Evolutionary conservation across 2,888 invertebrate genomes (phyloP).

Genomic region (Standfussiana lucernea): DNA sequence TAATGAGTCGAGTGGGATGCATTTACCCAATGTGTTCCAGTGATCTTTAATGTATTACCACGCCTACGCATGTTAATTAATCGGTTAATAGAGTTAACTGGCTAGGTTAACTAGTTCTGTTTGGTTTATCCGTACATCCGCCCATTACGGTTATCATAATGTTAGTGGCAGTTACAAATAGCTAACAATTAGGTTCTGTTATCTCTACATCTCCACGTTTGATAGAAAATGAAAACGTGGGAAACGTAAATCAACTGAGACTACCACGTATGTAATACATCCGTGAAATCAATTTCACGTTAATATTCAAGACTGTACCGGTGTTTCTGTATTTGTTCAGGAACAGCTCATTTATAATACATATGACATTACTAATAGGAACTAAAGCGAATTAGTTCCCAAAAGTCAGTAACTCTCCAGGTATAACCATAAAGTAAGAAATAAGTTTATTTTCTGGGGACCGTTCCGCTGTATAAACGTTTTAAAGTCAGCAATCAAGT

Average conservation of each 20-base stretch:
- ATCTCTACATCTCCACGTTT: not conserved
- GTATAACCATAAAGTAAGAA: conserved; percentile 71
- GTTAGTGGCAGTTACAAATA: conserved; percentile 15
- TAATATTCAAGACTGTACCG: not conserved
- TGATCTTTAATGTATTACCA: conserved; percentile 9
- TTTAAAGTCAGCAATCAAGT: conserved; percentile 76
- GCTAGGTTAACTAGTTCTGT: conserved; percentile 6
- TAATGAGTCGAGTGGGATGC: conserved; percentile 2
- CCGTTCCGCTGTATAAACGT: conserved; percentile 73
- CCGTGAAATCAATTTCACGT: not conserved
- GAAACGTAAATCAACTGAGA: not conserved
- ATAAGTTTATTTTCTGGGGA: conserved; percentile 75
- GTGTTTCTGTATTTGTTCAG: not conserved
- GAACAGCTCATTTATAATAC: not conserved
- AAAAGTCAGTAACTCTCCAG: conserved; percentile 51
- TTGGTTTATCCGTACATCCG: not conserved
- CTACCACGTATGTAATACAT: not conserved
- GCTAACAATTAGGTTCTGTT: not conserved
- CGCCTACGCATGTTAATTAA: conserved; percentile 11
- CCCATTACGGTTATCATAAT: not conserved
- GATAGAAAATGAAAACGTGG: not conserved
- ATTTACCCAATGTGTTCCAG: conserved; percentile 1
- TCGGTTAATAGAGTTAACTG: conserved; percentile 3
- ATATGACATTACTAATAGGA: not conserved
- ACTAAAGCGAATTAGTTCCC: conserved; percentile 19